These are phyloP conservation scores for Papilio aristodemus DNA, from an alignment of 1,140 invertebrate genomes.

Conservation along the genomic window DNA sequence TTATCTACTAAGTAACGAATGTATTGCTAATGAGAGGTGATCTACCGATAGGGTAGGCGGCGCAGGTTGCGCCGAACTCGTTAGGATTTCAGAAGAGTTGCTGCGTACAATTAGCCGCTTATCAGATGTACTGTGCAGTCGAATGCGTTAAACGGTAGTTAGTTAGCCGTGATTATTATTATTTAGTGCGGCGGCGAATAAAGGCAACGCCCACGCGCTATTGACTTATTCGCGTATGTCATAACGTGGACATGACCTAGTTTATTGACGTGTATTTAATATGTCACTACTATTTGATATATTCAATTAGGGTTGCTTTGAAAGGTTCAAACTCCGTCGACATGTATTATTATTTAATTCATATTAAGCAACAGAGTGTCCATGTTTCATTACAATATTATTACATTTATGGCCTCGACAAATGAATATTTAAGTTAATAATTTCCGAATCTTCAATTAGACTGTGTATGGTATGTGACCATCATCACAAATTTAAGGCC, in stretches of 20 bases:
- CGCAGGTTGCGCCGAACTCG: background rate
- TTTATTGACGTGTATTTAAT: constrained; percentile 9
- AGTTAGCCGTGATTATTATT: constrained; percentile 75
- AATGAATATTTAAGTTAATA: no score
- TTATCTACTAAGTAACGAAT: constrained; percentile 1
- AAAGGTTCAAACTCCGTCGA: background rate
- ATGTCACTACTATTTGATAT: background rate
- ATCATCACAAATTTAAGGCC: no score
- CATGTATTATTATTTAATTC: background rate
- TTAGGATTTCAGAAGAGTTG: constrained; percentile 18
- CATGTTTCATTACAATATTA: no score
- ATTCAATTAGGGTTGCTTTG: background rate
- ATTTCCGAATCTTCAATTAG: no score
- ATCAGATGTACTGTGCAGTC: constrained; percentile 67
- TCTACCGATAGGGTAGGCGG: constrained; percentile 24
- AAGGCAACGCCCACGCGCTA: constrained; percentile 59
- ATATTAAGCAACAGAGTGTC: no score
- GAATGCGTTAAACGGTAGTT: constrained; percentile 76
- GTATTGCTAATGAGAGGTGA: constrained; percentile 25
- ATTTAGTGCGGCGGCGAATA: constrained; percentile 67
- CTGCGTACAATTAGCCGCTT: constrained; percentile 37
- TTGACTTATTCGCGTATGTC: constrained; percentile 19
- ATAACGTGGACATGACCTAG: constrained; percentile 39
- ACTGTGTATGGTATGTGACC: no score
- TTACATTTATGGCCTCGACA: no score